Evolutionary conservation across 2,113 vertebrate species (phyloP), one percentile per base, ranked within the genome.

Genomic region (Onychorhynchus coronatus): DNA sequence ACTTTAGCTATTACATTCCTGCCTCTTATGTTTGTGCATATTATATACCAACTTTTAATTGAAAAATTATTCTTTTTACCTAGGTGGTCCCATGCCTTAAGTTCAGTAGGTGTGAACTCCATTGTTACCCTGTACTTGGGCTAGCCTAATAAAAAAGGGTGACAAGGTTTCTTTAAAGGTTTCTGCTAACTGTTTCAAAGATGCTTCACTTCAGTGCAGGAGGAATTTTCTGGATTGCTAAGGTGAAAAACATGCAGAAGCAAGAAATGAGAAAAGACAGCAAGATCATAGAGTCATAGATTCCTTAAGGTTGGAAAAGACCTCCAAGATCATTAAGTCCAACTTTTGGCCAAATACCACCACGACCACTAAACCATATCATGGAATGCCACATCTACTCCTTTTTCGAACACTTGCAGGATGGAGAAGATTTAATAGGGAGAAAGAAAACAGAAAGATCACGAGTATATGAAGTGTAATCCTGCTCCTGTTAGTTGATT

Each of bases 281-380:
- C 23, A 65, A 80, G 28, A 65, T 74, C 14, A 44, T 27, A 50
- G 47, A 58, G 11, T 55, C 6, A 35, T 27, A 47, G n/a, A 53
- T 49, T 76, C 21, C 25, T 70, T 83, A 33, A 49, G 9, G 47
- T 22, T 90, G 14, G 25, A 55, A 83, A 70, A 42, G 21, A 27
- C 31, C 21, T 55, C 17, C 75, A 42, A 62, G 62, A 23, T 15
- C 35, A 49, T 70, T 47, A 59, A n/a, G 25, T 55, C 24, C 47
- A 52, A 11, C 14, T 31, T 67, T 59, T 59, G 63, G 53, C 31
- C 56, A 35, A 76, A 49, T 55, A 28, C 9, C 35, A 70, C 25
- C 21, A 27, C 37, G 12, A 2, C 18, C 0, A 24, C 31, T 0
- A 70, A 49, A 49, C 9, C 0, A 0, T 63, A 23, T 42, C 2